Base-by-base conservation (phyloP, 2,113 vertebrate species). In the Fregata magnificens region DNA sequence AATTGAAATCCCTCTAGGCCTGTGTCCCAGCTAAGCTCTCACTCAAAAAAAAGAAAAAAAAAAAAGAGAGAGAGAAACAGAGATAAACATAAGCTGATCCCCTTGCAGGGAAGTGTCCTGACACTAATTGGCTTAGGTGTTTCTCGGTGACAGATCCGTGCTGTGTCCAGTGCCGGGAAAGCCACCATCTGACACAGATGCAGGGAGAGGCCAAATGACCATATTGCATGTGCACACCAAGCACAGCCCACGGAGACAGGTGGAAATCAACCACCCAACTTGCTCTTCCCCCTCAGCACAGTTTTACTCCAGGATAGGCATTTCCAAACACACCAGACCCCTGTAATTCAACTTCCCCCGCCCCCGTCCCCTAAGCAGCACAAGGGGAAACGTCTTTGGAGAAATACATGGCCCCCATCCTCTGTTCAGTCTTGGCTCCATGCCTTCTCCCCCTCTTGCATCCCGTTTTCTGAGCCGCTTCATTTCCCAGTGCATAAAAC, bases 151-250 rank as follows among this genome's bases (percentile, higher is more conserved):
- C 61, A 79, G 59, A 40, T 16, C 50, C 66, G 7, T 3, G 2
- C 78, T 10, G 44, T 7, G 17, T 6, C 15, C 49, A 5, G 10
- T 6, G 34, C 50, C 1, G 0, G 73, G 62, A 42, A 73, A 82
- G 53, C 26, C 90, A 47, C 21, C 24, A 9, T 38, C 28, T 6
- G 63, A 11, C 32, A 42, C 28, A 10, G 21, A 20, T 8, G 36
- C 50, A n/a, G 34, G 8, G 19, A 50, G 58, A 58, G 81, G 52
- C 18, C 49, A 21, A 34, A 40, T 2, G 63, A 44, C 65, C 10
- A 0, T 7, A 1, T 4, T 0, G 13, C 5, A 0, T 2, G 21
- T 10, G 50, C 40, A 3, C 3, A 18, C 19, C 38, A 5, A 52
- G 86, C 65, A 15, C 45, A 4, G 59, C 59, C 44, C 50, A 36